phyloP scores from a whole-genome alignment of 2,888 invertebrate genomes.

The Panorpa germanica region DNA sequence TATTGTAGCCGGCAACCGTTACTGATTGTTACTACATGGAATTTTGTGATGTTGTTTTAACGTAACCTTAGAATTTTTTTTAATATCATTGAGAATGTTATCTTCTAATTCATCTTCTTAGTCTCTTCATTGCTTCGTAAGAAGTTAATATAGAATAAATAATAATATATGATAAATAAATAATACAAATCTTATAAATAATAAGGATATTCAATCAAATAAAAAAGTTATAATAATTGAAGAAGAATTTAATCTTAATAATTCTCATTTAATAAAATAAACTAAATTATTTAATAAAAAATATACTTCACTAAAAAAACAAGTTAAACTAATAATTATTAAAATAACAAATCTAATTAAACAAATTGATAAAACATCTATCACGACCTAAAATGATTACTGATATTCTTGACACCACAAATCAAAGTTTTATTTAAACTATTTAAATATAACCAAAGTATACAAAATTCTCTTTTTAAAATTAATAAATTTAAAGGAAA shows the following conservation, averaged over 20 bases:
- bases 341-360: slow-evolving; percentile 30
- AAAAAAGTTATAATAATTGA: slow-evolving; percentile 32
- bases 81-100: too few relatives aligned
- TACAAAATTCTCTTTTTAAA: slow-evolving; percentile 30
- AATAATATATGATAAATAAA: too few relatives aligned
- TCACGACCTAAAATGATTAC: slow-evolving; percentile 29
- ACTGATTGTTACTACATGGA: too few relatives aligned
- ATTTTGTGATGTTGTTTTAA: too few relatives aligned
- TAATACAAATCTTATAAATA: slow-evolving; percentile 42
- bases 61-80: too few relatives aligned
- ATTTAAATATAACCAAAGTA: slow-evolving; percentile 37
- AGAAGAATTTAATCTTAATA: slow-evolving; percentile 29
- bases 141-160: too few relatives aligned
- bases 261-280: slow-evolving; percentile 33
- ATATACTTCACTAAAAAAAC: slow-evolving; percentile 22
- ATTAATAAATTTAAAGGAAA: slow-evolving; percentile 40
- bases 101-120: too few relatives aligned
- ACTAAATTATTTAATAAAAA: slow-evolving; percentile 27
- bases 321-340: slow-evolving; percentile 24
- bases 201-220: slow-evolving; percentile 41
- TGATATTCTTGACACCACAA: slow-evolving; percentile 43
- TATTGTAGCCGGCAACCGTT: too few relatives aligned
- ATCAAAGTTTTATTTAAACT: slow-evolving; percentile 48
- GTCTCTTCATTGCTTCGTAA: too few relatives aligned
- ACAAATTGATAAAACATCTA: slow-evolving; percentile 30